A percentile compares a stretch with the other conserved stretches of the same genome.
phyloP scores from a whole-genome alignment of 2,888 invertebrate genomes.

The Dolichopus griseipennis region DNA sequence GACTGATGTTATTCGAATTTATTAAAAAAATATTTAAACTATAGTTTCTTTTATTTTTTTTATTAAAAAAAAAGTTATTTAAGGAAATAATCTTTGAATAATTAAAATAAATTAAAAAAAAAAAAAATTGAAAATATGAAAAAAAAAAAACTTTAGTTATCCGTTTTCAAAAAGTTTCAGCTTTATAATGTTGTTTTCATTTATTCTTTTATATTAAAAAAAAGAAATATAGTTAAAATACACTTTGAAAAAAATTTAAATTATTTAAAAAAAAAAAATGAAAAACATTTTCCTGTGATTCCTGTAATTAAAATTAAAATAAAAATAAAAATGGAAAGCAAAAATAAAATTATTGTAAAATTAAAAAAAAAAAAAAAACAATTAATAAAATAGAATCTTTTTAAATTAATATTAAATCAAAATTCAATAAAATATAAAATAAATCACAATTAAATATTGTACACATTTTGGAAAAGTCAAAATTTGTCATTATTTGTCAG shows the following conservation, averaged over 20 bases:
- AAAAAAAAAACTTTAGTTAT: background rate
- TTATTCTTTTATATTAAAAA: background rate
- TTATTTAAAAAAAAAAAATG: background rate
- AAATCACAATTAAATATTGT: background rate
- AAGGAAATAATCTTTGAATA: background rate
- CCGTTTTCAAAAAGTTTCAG: background rate
- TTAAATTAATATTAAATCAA: background rate
- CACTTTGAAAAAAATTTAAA: background rate
- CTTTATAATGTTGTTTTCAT: background rate
- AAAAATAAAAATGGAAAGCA: background rate
- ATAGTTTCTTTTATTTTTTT: background rate
- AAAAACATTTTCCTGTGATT: slow-evolving; percentile 2
- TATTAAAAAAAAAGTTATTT: background rate
- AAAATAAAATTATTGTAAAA: background rate
- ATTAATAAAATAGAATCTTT: background rate
- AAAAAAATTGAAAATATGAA: background rate
- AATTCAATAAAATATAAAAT: slow-evolving; percentile 3
- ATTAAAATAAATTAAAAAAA: background rate
- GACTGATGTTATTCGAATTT: slow-evolving; percentile 12
- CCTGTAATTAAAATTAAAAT: background rate
- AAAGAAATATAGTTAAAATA: background rate
- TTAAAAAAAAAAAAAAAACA: background rate
- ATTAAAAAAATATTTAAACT: background rate
- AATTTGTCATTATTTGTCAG: slow-evolving; percentile 13
- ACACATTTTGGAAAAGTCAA: slow-evolving; percentile 21